Conservation (phyloP, 92 coral and sea anemone genomes). For the Porites lobata region DNA sequence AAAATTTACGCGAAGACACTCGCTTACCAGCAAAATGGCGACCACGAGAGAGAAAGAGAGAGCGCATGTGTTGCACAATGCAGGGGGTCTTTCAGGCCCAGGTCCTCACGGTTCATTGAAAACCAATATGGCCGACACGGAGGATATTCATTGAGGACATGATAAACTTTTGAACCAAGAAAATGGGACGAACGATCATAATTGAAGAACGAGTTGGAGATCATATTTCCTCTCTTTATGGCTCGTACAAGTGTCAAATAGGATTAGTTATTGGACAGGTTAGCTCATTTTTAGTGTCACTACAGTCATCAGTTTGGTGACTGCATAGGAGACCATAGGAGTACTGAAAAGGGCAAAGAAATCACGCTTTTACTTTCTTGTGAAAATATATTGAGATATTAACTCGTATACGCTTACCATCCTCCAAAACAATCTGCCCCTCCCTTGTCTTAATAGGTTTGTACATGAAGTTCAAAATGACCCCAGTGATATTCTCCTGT, state of each 20-base stretch:
- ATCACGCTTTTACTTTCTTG: too few relatives aligned
- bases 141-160: not conserved
- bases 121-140: constrained; percentile 71
- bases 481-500: too few relatives aligned
- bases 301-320: too few relatives aligned
- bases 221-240: constrained; percentile 84
- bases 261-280: constrained; percentile 97
- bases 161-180: not conserved
- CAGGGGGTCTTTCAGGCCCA: constrained; percentile 78
- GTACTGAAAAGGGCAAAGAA: too few relatives aligned
- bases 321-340: too few relatives aligned
- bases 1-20: not conserved
- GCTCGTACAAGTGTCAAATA: constrained; percentile 82
- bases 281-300: not conserved
- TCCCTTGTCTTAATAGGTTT: too few relatives aligned
- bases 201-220: constrained; percentile 84
- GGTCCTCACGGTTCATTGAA: constrained; percentile 22
- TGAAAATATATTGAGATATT: too few relatives aligned
- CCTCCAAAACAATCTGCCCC: too few relatives aligned
- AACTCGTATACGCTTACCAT: too few relatives aligned
- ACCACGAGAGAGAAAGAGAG: constrained; percentile 90
- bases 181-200: constrained; percentile 92
- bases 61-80: constrained; percentile 89
- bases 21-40: constrained; percentile 50
- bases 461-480: too few relatives aligned